A percentile compares a stretch with the other conserved stretches of the same genome.
Conservation (phyloP, 1,140 invertebrate genomes). For the Aphidius ervi region DNA sequence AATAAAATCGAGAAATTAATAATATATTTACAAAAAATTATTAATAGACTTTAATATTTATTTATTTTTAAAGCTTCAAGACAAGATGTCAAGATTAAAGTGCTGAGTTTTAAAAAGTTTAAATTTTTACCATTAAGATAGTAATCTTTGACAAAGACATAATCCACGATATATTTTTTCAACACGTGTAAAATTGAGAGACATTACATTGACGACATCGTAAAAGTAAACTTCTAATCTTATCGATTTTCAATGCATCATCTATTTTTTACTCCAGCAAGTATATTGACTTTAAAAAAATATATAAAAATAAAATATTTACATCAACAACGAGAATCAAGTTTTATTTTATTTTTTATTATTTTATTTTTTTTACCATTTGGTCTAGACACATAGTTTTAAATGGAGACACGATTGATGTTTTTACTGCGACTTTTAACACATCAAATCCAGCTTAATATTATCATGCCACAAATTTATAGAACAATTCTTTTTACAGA, state of each 20-base stretch:
- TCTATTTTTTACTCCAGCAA: not conserved
- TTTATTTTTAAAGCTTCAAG: too few relatives aligned
- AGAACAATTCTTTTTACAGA: not conserved
- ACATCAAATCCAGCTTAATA: slow-evolving; percentile 13
- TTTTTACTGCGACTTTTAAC: not conserved
- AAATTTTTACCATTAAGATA: slow-evolving; percentile 1
- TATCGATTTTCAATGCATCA: not conserved
- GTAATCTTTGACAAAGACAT: slow-evolving; percentile 11
- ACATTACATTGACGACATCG: slow-evolving; percentile 16
- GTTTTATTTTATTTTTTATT: not conserved
- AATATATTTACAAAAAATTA: too few relatives aligned
- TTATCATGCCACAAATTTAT: slow-evolving; percentile 9
- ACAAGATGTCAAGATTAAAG: too few relatives aligned
- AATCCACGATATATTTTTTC: slow-evolving; percentile 2
- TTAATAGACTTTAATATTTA: too few relatives aligned
- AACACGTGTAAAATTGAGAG: slow-evolving; percentile 7
- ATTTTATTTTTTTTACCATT: not conserved
- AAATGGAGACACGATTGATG: not conserved
- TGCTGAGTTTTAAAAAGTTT: not conserved
- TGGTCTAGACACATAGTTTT: not conserved
- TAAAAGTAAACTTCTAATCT: slow-evolving; percentile 7
- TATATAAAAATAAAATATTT: not conserved
- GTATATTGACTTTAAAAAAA: not conserved
- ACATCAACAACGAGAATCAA: not conserved
- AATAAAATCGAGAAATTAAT: too few relatives aligned